Evolutionary conservation across 1,140 invertebrate species (phyloP), one percentile per base, ranked within the genome.

Genomic region (Cotesia chilonis): DNA sequence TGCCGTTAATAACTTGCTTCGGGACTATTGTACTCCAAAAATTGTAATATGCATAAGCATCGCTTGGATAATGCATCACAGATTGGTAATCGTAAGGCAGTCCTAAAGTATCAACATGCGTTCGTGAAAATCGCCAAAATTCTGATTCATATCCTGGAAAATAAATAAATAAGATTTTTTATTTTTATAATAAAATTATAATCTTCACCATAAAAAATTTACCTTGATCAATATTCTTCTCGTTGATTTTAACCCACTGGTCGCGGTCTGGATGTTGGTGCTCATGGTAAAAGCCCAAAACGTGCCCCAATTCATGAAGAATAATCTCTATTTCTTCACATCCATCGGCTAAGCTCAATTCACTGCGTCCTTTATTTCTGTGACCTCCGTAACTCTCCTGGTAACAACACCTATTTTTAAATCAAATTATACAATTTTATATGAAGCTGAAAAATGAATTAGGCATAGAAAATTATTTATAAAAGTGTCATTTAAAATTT

Each of bases 311-410:
- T 86, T 99, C 98, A 85, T 99, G 98, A 2, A 99, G 97, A 12
- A 99, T 97, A 76, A 99, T 99, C 36, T 98, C 98, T 84, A 99
- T 99, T 86, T 99, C 99, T 87, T 99, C 98, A 84, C 98, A 99
- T 87, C 99, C 99, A 87, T 99, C 98, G 0, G 97, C 98, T 68
- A 99, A 99, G 54, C 96, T 98, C 75, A 99, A 98, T 3, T 96
- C 97, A 84, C 99, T 97, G 0, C 95, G 92, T 0, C 98, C 98
- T 80, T 98, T 98, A 4, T 98, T 97, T 35, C 96, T 88, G 84
- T 98, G 98, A 0, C 98, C 98, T 72, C 97, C 98, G 68, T 28
- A 28, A 28, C 2, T 28, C 28, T 28, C 28, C 28, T 28, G 1
- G 28, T 28, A 28, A 28, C 28, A 28, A 28, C 28, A 28, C 28